Percentiles rank a stretch among this genome's conserved stretches.
These are phyloP conservation scores for Ectobius pallidus DNA, from an alignment of 2,888 invertebrate species.

Conservation along the genomic window DNA sequence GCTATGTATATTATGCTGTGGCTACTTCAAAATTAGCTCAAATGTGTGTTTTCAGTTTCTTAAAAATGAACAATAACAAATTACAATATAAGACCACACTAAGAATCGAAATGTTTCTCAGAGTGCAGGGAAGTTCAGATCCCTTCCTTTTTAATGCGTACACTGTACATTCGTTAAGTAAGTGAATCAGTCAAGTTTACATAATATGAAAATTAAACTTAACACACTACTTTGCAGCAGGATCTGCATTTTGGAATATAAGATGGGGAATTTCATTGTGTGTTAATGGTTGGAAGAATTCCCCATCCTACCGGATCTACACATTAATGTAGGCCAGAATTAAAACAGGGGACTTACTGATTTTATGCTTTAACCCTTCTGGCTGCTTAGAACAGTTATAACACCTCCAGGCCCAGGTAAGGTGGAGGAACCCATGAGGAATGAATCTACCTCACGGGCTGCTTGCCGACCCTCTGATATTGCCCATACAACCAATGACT, in stretches of 20 bases:
- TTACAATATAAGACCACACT: background rate
- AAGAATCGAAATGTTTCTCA: no score
- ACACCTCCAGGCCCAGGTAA: constrained; percentile 95
- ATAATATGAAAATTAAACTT: background rate
- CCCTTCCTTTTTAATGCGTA: no score
- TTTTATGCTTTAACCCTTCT: constrained; percentile 16
- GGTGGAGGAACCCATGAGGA: constrained; percentile 75
- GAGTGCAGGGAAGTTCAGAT: no score
- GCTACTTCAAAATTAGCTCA: background rate
- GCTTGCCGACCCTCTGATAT: constrained; percentile 98
- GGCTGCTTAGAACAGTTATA: constrained; percentile 52
- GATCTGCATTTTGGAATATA: background rate
- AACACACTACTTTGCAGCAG: background rate
- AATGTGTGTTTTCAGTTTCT: background rate
- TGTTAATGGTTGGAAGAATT: no score
- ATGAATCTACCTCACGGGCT: constrained; percentile 89
- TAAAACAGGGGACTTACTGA: background rate
- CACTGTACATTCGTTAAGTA: background rate
- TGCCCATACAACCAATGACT: constrained; percentile 98
- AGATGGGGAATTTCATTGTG: background rate
- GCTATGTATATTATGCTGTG: no score
- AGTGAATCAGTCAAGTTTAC: background rate
- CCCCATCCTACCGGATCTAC: no score
- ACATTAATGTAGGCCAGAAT: constrained; percentile 1
- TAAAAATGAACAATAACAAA: no score